These are phyloP conservation scores for Choristoneura fumiferana DNA, from an alignment of 1,140 invertebrate genomes.

Conservation along the genomic window DNA sequence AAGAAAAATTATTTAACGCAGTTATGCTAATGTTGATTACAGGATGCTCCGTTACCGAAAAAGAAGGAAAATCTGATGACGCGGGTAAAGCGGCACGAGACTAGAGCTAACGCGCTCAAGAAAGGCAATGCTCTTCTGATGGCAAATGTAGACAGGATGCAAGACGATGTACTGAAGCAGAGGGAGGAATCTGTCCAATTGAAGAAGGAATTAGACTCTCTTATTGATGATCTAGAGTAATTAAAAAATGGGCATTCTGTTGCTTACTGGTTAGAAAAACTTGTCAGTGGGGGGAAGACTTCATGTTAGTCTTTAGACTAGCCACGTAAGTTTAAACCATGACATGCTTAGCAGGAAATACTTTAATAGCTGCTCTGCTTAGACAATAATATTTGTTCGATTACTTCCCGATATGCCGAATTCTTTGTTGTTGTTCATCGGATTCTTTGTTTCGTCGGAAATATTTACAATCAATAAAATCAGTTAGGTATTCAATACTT, in stretches of 20 bases:
- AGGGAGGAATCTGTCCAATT: conserved; percentile 86
- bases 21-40: conserved; percentile 43
- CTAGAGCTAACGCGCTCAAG: conserved; percentile 86
- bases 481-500: no score
- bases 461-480: no score
- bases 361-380: no score
- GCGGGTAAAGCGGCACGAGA: conserved; percentile 86
- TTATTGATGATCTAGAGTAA: conserved; percentile 84
- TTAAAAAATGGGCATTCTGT: neutral
- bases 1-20: no score
- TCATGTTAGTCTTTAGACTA: no score
- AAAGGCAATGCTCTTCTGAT: conserved; percentile 92
- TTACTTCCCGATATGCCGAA: no score
- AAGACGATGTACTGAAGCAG: conserved; percentile 90
- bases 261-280: no score
- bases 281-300: no score
- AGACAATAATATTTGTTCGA: no score
- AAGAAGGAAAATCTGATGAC: conserved; percentile 82
- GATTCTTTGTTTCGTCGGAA: no score
- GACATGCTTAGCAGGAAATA: no score
- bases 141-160: conserved; percentile 90
- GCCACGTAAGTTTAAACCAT: conserved; percentile 1
- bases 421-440: no score
- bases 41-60: conserved; percentile 82
- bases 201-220: conserved; percentile 90